These are phyloP conservation scores for Limnodromus scolopaceus DNA, from an alignment of 2,797 vertebrate genomes.

Conservation along the genomic window DNA sequence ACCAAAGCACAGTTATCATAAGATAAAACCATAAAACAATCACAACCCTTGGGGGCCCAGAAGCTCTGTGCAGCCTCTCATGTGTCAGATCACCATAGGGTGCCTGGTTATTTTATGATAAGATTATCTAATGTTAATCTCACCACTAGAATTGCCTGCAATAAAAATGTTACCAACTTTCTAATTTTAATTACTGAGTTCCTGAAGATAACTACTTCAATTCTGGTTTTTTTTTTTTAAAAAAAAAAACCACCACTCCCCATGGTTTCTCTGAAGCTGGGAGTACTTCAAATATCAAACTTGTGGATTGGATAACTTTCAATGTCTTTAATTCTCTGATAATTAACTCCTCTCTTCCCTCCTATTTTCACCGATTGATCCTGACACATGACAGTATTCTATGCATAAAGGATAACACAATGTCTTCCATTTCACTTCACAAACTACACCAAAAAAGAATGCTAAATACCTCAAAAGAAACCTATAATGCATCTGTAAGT, in stretches of 20 bases:
- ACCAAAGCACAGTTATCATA: constrained; percentile 44
- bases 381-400: neutral
- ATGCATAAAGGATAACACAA: neutral
- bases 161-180: constrained; percentile 29
- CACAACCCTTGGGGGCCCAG: constrained; percentile 20
- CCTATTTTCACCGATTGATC: neutral
- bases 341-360: constrained; percentile 1
- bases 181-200: constrained; percentile 54
- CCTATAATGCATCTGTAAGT: neutral
- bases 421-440: neutral
- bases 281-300: constrained; percentile 6
- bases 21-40: constrained; percentile 60
- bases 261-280: constrained; percentile 31
- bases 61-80: constrained; percentile 31
- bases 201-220: constrained; percentile 50
- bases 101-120: constrained; percentile 58
- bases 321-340: neutral
- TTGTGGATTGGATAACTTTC: neutral
- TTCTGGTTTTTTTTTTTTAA: neutral
- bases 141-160: constrained; percentile 18
- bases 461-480: neutral
- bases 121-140: constrained; percentile 60
- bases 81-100: constrained; percentile 47
- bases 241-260: neutral
- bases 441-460: neutral